Evolutionary conservation across 2,113 vertebrate species (phyloP), one percentile per base, ranked within the genome.

Genomic region (Cyrtonyx montezumae): DNA sequence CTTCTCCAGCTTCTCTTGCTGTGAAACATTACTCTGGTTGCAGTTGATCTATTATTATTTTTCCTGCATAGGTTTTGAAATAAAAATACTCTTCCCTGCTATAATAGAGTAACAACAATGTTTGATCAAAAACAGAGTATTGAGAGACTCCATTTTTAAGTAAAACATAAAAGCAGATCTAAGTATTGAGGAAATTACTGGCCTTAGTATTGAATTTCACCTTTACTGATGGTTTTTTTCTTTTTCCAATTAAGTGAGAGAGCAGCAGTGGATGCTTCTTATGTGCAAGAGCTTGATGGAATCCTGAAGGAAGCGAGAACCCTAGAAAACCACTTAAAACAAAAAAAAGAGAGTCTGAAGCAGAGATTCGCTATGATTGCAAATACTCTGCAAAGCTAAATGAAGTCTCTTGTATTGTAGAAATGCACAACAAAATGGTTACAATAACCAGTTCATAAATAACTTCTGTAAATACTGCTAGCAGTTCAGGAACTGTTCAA

Each of bases 341-440:
- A 97, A 87, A 98, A 97, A 85, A 97, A 85, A 76, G 97, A 98
- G 71, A 89, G 84, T n/a, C 86, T 98, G 86, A 98, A 93, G 67
- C 92, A 97, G 88, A 97, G 91, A 34, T 93, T 98, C 25, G 70
- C 94, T 71, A 71, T 88, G 68, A 95, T 98, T 8, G 85, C 97
- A 93, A 97, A 92, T 20, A 89, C 86, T 53, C 79, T 98, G 76
- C 95, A 97, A 20, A 96, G 40, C 71, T 97, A 89, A 97, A 77
- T n/a, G 75, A 65, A 48, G 12, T 12, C 67, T 66, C 20, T 85
- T 74, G 76, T 70, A 14, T 21, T 67, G 28, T 5, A 20, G 69
- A 88, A 78, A 89, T 48, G 55, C 61, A 76, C 94, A 88, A 59
- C 37, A 62, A 36, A 62, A n/a, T 37, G 43, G 36, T 68, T 73